Conservation (phyloP, 2,888 invertebrate genomes). For the Lasioglossum pauxillum region DNA sequence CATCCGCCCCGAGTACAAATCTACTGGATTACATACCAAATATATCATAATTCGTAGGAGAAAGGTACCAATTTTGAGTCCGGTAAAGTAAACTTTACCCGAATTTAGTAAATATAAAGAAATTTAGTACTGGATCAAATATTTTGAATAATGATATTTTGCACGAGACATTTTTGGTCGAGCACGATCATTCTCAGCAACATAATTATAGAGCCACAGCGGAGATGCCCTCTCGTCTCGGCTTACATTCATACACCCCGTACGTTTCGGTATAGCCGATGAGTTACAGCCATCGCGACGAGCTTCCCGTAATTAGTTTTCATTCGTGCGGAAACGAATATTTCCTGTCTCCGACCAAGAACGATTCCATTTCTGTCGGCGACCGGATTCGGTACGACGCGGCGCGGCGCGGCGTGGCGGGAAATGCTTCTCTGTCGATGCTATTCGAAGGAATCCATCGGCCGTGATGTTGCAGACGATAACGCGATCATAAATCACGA, state of each 20-base stretch:
- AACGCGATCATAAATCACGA: constrained; percentile 56
- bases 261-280: not conserved
- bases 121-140: no score
- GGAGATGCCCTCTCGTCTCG: not conserved
- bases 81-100: no score
- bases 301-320: constrained; percentile 6
- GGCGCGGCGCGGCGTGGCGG: no score
- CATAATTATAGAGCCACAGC: not conserved
- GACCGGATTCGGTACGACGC: not conserved
- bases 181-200: not conserved
- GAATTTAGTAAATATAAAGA: no score
- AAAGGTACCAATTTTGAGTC: no score
- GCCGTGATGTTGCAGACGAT: constrained; percentile 47
- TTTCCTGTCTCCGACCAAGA: not conserved
- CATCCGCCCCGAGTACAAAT: no score
- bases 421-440: constrained; percentile 24
- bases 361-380: constrained; percentile 24
- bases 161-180: not conserved
- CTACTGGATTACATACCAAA: no score
- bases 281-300: not conserved
- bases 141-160: no score
- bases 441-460: constrained; percentile 47
- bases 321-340: constrained; percentile 4
- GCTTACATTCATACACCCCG: not conserved
- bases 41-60: no score